Conservation (phyloP, 92 coral and sea anemone genomes). For the Pocillopora meandrina region DNA sequence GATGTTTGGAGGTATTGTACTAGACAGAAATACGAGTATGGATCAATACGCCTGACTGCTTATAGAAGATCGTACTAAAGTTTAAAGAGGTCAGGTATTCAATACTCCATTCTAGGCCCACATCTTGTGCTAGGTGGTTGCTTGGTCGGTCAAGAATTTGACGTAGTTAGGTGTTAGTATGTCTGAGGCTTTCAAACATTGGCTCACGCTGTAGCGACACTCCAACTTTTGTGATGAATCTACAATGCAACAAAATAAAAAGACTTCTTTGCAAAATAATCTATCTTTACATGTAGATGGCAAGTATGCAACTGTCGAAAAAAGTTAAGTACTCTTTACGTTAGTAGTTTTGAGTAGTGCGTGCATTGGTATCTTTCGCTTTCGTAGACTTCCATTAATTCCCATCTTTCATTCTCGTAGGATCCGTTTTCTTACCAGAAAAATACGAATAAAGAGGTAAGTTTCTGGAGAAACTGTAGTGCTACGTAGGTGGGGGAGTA, state of each 20-base stretch:
- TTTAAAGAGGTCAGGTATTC: background rate
- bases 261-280: background rate
- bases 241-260: constrained; percentile 22
- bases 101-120: background rate
- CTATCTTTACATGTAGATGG: background rate
- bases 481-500: no score
- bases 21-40: no score
- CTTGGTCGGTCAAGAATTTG: constrained; percentile 34
- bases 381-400: no score
- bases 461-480: no score
- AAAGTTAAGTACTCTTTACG: no score
- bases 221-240: constrained; percentile 63
- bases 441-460: no score
- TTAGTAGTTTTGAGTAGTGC: no score
- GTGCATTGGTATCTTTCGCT: no score
- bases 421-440: no score
- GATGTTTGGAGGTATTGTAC: background rate
- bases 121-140: background rate
- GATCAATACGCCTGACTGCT: no score
- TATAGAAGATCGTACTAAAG: background rate
- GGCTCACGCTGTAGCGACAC: constrained; percentile 78
- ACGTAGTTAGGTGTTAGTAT: constrained; percentile 82
- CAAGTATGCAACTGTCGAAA: no score
- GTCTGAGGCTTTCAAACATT: constrained; percentile 80
- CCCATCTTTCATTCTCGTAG: no score